A percentile compares a stretch with the other conserved stretches of the same genome.
These are phyloP conservation scores for Strigamia maritima DNA, from an alignment of 2,888 invertebrate genomes.

Conservation along the genomic window DNA sequence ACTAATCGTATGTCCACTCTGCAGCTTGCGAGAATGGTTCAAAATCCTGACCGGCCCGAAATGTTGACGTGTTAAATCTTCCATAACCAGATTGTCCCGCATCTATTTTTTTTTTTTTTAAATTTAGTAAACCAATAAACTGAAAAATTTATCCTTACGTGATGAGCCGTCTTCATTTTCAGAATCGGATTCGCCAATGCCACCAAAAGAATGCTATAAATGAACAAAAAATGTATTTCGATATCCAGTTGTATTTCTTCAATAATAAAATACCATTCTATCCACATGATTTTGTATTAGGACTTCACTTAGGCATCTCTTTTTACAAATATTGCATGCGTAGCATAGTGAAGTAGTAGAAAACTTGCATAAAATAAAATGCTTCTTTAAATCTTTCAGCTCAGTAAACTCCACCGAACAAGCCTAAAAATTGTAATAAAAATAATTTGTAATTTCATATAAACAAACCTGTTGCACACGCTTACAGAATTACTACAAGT, in stretches of 20 bases:
- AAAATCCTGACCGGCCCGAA: not conserved
- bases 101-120: not conserved
- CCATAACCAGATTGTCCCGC: not conserved
- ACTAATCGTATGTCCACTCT: slow-evolving; percentile 13
- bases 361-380: not conserved
- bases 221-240: not conserved
- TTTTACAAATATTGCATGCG: not conserved
- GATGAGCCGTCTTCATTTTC: not conserved
- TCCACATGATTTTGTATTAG: not conserved
- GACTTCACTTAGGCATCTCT: not conserved
- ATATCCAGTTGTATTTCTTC: not conserved
- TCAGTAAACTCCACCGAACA: not conserved
- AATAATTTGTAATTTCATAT: no score
- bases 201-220: not conserved
- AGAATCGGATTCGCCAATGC: not conserved
- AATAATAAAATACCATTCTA: not conserved
- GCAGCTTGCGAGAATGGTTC: slow-evolving; percentile 18
- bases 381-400: not conserved
- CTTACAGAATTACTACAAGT: not conserved
- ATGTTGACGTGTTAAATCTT: not conserved
- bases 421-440: not conserved
- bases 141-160: not conserved
- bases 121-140: not conserved
- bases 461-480: not conserved
- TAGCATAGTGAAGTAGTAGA: not conserved